Percentiles rank a stretch among this genome's conserved stretches.
Conservation (phyloP, 2,797 vertebrate species). For the Diceros bicornis region DNA sequence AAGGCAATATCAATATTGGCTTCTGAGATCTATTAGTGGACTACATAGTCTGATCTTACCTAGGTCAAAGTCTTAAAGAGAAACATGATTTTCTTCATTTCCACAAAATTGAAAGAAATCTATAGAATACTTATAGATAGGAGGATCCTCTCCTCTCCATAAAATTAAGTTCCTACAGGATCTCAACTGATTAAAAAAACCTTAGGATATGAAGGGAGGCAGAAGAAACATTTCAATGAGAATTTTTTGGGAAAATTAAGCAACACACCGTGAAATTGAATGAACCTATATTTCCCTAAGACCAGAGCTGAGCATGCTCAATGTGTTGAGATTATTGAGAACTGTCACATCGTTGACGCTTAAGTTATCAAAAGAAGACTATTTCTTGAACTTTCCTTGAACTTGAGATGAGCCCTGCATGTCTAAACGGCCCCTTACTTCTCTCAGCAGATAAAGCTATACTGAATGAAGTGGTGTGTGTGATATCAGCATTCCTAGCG, state of each 20-base stretch:
- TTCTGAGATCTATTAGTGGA: background rate
- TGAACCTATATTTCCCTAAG: background rate
- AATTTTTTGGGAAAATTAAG: background rate
- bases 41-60: background rate
- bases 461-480: background rate
- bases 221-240: background rate
- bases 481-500: background rate
- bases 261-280: background rate
- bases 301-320: background rate
- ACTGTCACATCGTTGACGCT: background rate
- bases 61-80: background rate
- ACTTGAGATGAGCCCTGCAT: background rate
- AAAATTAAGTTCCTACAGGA: background rate
- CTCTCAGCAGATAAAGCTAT: background rate
- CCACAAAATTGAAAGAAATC: background rate
- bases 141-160: background rate
- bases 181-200: background rate
- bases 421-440: background rate
- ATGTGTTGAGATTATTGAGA: background rate
- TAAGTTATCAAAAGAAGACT: background rate
- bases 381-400: background rate
- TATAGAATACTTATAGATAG: background rate
- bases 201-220: background rate
- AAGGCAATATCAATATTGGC: background rate
- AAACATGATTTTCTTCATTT: constrained; percentile 30